Base-by-base conservation (phyloP, 2,888 invertebrate species). In the Drosophila falleni region DNA sequence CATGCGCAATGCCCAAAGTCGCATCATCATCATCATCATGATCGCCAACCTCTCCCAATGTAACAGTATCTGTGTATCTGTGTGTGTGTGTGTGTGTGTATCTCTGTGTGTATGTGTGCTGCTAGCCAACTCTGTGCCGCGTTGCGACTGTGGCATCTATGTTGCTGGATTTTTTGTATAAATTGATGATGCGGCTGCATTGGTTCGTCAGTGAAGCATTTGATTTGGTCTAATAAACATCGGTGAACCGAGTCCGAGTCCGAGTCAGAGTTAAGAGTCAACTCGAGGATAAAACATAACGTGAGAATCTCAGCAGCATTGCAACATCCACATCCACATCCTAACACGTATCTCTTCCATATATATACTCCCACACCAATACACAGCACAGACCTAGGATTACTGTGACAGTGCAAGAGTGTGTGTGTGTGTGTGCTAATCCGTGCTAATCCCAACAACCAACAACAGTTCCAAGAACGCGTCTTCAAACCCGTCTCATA, bases 191-290 rank as follows among this genome's bases (percentile, higher is more conserved):
- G 86, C 91, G 88, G 83, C 81, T 86, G 87, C 90, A 84, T 82
- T 89, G 89, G 86, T 90, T 92, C 90, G 92, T 93, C 93, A 93
- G 93, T 93, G 91, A 92, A 93, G 91, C 91, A 91, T 92, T 91
- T 90, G 92, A 90, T 90, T 92, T 90, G 90, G 91, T 91, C 90
- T 91, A 90, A 91, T 90, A 92, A 90, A 90, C 91, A 92, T 84
- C 91, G 90, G 89, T 84, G 81, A 85, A 83, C 83, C 84, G 79
- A 80, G 71, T 73, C 78, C 42, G 62, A 68, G 70, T 68, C 63
- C 13, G 51, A 60, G 73, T 73, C 76, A 46, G 44, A 44, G 59
- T 73, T 61, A 59, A 76, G 69, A 73, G 72, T 65, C 74, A 77
- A 66, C 71, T 64, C 82, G 78, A 85, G 83, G 88, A 83, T 79